Evolutionary conservation across 2,113 vertebrate species (phyloP), one percentile per base, ranked within the genome.

Genomic region (Callipepla squamata): DNA sequence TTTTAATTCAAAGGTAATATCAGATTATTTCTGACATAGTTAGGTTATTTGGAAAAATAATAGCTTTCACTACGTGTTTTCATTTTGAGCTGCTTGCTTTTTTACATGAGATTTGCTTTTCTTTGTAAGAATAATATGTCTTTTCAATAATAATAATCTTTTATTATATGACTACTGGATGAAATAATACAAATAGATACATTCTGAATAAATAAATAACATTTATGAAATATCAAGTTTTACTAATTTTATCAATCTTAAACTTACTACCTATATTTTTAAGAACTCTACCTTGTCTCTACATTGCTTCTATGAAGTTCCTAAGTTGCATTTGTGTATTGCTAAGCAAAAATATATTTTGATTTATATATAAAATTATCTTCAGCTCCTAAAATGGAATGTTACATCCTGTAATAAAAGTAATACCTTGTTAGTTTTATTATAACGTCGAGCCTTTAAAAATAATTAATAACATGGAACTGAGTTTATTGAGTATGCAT

Each of bases 331-430:
- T 92, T 83, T 79, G 78, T 91, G 34, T 28, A 78, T 74, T 75
- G 62, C 80, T 74, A 77, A 89, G 30, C 78, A 91, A 96, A 93
- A 96, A 93, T 94, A 62, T 74, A 80, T 90, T 97, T 89, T 93
- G 92, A 93, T 95, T 89, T 93, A 90, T 86, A 69, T n/a, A 61
- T 45, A 90, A 93, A 94, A 84, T 85, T 53, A 72, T 32, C 67
- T 94, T 95, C 61, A 89, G 70, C 76, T 85, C 51, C 72, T 78
- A 62, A 87, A 89, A 85, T 92, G 57, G 95, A 48, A 23, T 40
- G 40, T 40, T 40, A 40, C 40, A 11, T 40, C 40, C 11, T 40
- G 40, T 40, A 40, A 40, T 40, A 40, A 10, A 40, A 40, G 40
- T 40, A 93, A 88, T 87, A 87, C 57, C 32, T 25, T 90, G 51